phyloP scores from a whole-genome alignment of 2,113 vertebrate genomes.

The Notiomystis cincta region DNA sequence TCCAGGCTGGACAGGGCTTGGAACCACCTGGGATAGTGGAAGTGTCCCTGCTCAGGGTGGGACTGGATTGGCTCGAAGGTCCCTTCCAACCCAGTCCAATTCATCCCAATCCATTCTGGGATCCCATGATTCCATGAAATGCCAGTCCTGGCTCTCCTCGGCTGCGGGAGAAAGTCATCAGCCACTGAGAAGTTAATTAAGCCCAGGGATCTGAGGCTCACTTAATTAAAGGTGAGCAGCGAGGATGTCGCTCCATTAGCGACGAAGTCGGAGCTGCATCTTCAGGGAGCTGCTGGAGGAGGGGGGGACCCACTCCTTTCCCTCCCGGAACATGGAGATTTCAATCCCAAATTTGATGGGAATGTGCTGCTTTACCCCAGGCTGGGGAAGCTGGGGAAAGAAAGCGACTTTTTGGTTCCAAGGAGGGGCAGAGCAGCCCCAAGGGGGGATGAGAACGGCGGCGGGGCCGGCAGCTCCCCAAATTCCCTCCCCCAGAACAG shows the following conservation, averaged over 20 bases:
- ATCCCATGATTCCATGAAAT: accelerated
- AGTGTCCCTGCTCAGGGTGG: not conserved
- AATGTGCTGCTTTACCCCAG: accelerated
- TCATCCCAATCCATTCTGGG: not conserved
- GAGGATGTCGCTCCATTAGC: not conserved
- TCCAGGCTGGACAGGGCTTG: not conserved
- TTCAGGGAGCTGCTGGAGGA: not conserved
- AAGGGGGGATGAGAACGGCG: not conserved
- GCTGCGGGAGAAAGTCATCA: not conserved
- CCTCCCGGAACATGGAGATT: accelerated
- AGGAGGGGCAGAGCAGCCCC: accelerated
- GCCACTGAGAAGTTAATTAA: not conserved
- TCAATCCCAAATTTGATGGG: accelerated
- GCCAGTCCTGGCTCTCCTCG: accelerated
- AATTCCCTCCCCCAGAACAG: not conserved
- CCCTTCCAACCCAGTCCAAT: not conserved
- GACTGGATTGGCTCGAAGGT: not conserved
- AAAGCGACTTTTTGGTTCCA: accelerated
- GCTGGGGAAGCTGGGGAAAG: not conserved
- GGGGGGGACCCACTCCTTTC: not conserved
- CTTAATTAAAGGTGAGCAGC: not conserved
- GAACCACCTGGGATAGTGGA: accelerated
- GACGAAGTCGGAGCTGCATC: not conserved
- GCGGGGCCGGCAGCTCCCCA: not conserved
- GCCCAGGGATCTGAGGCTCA: not conserved